Evolutionary conservation across 2,113 vertebrate genomes (phyloP).

Genomic region (Poeciliopsis occidentalis): DNA sequence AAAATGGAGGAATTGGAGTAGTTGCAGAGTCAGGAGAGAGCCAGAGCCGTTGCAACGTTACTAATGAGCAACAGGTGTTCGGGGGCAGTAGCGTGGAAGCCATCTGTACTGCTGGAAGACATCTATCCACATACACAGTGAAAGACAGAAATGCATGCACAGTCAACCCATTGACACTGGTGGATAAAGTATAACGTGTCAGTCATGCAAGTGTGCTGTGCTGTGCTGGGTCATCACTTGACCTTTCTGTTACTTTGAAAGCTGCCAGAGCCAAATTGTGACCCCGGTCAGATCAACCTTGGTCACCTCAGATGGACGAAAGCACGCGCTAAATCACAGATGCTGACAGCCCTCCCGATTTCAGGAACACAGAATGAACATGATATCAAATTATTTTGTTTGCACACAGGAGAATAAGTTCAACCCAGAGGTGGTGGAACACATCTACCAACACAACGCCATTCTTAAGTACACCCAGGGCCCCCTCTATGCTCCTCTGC

Average conservation of each 20-base stretch:
- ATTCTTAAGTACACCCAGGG: conserved; percentile 92
- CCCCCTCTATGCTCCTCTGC: conserved; percentile 90
- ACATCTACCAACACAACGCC: conserved; percentile 93
- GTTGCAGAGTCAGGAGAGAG: conserved; percentile 49
- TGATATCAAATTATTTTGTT: background rate
- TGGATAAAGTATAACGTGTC: conserved; percentile 67
- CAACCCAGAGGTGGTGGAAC: conserved; percentile 90
- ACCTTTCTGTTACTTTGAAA: conserved; percentile 67
- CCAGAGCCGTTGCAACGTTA: conserved; percentile 65
- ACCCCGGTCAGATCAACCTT: conserved; percentile 50
- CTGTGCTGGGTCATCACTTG: conserved; percentile 66
- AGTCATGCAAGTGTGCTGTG: conserved; percentile 49
- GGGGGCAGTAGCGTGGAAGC: conserved; percentile 58
- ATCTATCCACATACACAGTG: conserved; percentile 46
- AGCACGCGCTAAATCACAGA: conserved; percentile 34
- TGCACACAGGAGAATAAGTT: conserved; percentile 86
- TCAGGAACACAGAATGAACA: background rate
- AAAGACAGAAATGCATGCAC: conserved; percentile 62
- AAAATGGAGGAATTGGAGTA: conserved; percentile 13
- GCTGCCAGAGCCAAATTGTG: conserved; percentile 57
- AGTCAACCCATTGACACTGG: conserved; percentile 65
- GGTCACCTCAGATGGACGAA: conserved; percentile 48
- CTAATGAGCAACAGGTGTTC: conserved; percentile 79
- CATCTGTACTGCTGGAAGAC: conserved; percentile 64
- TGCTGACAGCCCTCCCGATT: conserved; percentile 5